These are phyloP conservation scores for Dermolepida albohirtum DNA, from an alignment of 2,888 invertebrate genomes.

Conservation along the genomic window DNA sequence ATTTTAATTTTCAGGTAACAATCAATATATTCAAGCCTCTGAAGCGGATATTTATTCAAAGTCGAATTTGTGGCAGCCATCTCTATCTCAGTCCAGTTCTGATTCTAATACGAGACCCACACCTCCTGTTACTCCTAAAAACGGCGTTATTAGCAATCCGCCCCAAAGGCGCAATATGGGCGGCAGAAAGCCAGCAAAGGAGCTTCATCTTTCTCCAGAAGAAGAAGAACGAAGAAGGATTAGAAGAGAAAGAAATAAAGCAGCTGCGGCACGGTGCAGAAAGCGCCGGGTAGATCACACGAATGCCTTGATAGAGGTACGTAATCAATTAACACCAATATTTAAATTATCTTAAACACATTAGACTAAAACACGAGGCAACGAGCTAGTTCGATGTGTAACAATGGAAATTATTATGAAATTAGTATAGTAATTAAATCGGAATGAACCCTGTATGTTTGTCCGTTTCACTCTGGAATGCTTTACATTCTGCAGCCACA, in stretches of 20 bases:
- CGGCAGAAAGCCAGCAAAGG: conserved; percentile 83
- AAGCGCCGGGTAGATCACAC: conserved; percentile 97
- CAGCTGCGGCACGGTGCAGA: conserved; percentile 97
- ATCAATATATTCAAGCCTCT: conserved; percentile 64
- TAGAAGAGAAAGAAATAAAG: conserved; percentile 94
- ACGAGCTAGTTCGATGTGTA: no score
- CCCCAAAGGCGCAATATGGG: conserved; percentile 79
- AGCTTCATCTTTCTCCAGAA: conserved; percentile 85
- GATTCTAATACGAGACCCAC: conserved; percentile 60
- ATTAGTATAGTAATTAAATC: no score
- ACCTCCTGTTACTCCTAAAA: conserved; percentile 56
- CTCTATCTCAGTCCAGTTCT: conserved; percentile 62
- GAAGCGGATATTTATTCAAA: conserved; percentile 61
- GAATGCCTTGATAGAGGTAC: conserved; percentile 83
- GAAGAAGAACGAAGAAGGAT: conserved; percentile 91
- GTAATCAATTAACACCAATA: not conserved
- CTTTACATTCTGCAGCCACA: no score
- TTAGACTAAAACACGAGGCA: no score
- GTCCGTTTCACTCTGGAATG: no score
- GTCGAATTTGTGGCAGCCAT: conserved; percentile 61
- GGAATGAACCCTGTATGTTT: no score
- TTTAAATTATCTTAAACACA: no score
- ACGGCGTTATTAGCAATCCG: conserved; percentile 45
- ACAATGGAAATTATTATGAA: no score
- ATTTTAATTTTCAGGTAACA: conserved; percentile 58